These are phyloP conservation scores for Orchesella cincta DNA, from an alignment of 1,140 invertebrate species.

Conservation along the genomic window DNA sequence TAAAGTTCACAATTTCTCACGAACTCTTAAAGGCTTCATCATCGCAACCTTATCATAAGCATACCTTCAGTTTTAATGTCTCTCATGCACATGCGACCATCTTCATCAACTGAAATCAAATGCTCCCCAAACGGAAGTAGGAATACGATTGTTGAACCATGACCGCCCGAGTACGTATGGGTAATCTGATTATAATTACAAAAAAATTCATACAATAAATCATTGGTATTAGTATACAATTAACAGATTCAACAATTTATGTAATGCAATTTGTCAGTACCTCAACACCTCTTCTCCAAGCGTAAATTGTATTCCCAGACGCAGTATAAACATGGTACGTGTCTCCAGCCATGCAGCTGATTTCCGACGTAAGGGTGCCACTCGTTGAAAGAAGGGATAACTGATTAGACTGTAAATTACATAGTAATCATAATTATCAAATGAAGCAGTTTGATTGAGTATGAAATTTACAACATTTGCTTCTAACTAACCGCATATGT, in stretches of 20 bases:
- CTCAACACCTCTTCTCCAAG: slow-evolving; percentile 84
- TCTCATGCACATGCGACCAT: slow-evolving; percentile 79
- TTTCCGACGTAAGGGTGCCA: slow-evolving; percentile 75
- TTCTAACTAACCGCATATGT: slow-evolving; percentile 71
- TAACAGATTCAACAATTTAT: neutral
- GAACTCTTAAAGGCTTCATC: neutral
- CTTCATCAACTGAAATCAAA: slow-evolving; percentile 81
- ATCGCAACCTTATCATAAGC: neutral
- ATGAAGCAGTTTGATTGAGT: slow-evolving; percentile 3
- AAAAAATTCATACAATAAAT: neutral
- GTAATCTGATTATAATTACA: slow-evolving; percentile 63
- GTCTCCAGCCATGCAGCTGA: slow-evolving; percentile 79
- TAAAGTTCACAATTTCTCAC: neutral
- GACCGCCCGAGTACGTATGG: slow-evolving; percentile 74
- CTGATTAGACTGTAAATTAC: neutral
- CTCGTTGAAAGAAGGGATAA: slow-evolving; percentile 70
- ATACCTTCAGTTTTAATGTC: slow-evolving; percentile 72
- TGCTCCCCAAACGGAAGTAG: slow-evolving; percentile 85
- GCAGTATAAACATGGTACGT: slow-evolving; percentile 80
- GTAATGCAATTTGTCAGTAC: slow-evolving; percentile 50
- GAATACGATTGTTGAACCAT: slow-evolving; percentile 70
- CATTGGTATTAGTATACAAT: neutral
- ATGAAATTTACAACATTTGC: neutral
- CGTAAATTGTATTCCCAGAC: slow-evolving; percentile 72
- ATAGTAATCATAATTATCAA: neutral